Evolutionary conservation across 2,113 vertebrate genomes (phyloP).

Genomic region (Arenaria interpres): DNA sequence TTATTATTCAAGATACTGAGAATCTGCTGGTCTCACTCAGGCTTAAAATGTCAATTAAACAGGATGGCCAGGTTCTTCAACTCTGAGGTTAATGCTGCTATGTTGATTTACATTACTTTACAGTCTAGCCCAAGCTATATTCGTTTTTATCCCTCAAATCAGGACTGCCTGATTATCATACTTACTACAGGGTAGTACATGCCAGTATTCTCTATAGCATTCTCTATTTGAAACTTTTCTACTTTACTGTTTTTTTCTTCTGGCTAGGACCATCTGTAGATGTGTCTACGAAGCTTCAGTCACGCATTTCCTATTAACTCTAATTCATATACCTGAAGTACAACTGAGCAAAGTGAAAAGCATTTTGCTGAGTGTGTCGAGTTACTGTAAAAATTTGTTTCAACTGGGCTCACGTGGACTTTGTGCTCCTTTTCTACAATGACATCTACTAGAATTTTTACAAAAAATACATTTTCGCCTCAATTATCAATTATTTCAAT

Average conservation of each 20-base stretch:
- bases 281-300: neutral
- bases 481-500: neutral
- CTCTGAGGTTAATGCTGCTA: neutral
- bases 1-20: constrained; percentile 11
- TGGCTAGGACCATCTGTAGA: neutral
- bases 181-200: neutral
- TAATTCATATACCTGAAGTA: neutral
- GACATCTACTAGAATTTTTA: neutral
- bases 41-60: constrained; percentile 41
- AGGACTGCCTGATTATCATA: neutral
- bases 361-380: neutral
- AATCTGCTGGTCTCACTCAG: constrained; percentile 10
- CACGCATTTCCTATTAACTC: neutral
- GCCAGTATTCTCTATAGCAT: neutral
- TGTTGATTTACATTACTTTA: neutral
- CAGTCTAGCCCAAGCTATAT: neutral
- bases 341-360: neutral
- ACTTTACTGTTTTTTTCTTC: neutral
- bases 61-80: neutral
- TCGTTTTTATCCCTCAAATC: neutral
- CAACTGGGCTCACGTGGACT: neutral
- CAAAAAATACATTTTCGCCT: neutral
- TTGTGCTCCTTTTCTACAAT: neutral
- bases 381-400: neutral
- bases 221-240: neutral